Conservation (phyloP, 2,113 vertebrate species). For the Andinoacara biseriatus region DNA sequence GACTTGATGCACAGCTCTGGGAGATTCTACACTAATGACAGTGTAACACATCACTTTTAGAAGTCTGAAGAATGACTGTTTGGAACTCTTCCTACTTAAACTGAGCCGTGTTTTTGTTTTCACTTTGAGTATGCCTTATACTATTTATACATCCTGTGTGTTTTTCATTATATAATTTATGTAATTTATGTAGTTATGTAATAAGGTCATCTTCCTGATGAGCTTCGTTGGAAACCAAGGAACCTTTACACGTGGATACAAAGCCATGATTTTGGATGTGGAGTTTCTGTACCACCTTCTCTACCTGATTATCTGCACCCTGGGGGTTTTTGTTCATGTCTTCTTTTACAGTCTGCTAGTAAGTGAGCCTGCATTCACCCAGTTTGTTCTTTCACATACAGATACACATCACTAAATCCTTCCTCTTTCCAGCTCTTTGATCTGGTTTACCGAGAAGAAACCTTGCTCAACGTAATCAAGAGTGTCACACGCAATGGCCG, state of each 20-base stretch:
- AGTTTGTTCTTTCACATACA: background rate
- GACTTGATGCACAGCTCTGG: background rate
- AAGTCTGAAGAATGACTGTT: background rate
- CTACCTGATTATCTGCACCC: conserved; percentile 93
- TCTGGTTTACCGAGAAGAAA: conserved; percentile 96
- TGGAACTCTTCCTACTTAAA: background rate
- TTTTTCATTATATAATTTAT: background rate
- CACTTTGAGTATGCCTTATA: background rate
- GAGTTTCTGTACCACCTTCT: conserved; percentile 98
- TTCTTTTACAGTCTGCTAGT: conserved; percentile 99
- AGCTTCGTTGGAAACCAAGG: conserved; percentile 98
- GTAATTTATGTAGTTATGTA: conserved; percentile 84
- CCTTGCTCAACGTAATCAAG: conserved; percentile 97
- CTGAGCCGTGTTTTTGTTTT: background rate
- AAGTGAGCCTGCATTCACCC: conserved; percentile 48
- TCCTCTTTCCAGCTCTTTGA: conserved; percentile 89
- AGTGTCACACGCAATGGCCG: conserved; percentile 98
- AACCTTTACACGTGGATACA: conserved; percentile 95
- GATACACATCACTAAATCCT: background rate
- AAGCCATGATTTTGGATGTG: conserved; percentile 94
- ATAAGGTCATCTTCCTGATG: conserved; percentile 97
- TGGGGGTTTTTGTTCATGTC: conserved; percentile 96
- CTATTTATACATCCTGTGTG: background rate
- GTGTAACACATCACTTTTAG: background rate
- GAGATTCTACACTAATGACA: background rate